Conservation (phyloP, 2,888 invertebrate species). For the Homarus gammarus region DNA sequence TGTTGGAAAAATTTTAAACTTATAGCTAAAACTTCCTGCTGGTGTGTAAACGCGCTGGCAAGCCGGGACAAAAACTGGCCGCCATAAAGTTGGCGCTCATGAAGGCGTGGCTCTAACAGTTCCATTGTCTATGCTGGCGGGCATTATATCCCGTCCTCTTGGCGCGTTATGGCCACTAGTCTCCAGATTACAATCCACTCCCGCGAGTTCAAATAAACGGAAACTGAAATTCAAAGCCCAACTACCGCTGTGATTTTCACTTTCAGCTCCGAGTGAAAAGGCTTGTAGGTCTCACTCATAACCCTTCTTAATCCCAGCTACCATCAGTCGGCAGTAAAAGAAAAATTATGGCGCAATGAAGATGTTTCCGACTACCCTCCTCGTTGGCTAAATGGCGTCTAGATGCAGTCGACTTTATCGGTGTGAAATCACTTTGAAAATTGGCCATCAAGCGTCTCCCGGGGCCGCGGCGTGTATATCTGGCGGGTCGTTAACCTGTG, state of each 20-base stretch:
- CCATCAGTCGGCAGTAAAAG: slow-evolving; percentile 24
- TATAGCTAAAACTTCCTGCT: slow-evolving; percentile 30
- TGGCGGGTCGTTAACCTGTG: slow-evolving; percentile 51
- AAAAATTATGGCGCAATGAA: slow-evolving; percentile 41
- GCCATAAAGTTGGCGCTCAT: slow-evolving; percentile 30
- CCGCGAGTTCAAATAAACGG: slow-evolving; percentile 14
- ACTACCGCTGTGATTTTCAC: neutral
- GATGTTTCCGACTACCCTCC: slow-evolving; percentile 21
- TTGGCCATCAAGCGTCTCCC: slow-evolving; percentile 51
- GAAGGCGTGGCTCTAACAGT: slow-evolving; percentile 38
- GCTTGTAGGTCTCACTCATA: neutral
- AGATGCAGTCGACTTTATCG: slow-evolving; percentile 67
- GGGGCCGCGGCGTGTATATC: slow-evolving; percentile 33
- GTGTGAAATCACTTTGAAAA: slow-evolving; percentile 70
- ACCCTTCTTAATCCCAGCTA: slow-evolving; percentile 13
- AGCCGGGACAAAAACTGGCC: neutral
- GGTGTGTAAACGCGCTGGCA: slow-evolving; percentile 17
- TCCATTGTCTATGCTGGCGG: slow-evolving; percentile 40
- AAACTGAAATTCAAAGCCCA: slow-evolving; percentile 15
- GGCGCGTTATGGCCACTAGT: slow-evolving; percentile 13
- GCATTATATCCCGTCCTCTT: slow-evolving; percentile 1
- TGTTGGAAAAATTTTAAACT: slow-evolving; percentile 20
- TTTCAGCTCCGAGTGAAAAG: neutral
- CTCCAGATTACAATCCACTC: slow-evolving; percentile 20
- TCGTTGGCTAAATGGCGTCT: slow-evolving; percentile 42